These are phyloP conservation scores for Chymomyza procnemis DNA, from an alignment of 2,888 invertebrate species.

Conservation along the genomic window DNA sequence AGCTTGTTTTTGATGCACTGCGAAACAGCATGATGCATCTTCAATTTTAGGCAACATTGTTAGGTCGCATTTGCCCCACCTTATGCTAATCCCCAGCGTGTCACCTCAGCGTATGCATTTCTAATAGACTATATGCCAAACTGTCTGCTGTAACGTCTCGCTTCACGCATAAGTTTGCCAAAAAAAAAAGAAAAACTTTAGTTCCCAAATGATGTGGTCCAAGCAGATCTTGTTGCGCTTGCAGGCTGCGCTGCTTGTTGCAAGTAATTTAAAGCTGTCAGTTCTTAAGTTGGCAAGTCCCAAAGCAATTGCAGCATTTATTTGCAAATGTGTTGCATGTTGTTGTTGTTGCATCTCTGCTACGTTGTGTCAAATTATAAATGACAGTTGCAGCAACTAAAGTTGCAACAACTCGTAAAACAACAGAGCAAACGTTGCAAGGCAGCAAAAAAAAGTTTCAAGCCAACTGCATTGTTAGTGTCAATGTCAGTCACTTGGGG, in stretches of 20 bases:
- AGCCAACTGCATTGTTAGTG: constrained; percentile 49
- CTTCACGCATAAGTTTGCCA: not conserved
- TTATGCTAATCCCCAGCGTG: too few relatives aligned
- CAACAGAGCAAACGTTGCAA: constrained; percentile 31
- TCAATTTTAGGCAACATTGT: too few relatives aligned
- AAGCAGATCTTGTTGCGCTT: constrained; percentile 6
- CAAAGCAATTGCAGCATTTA: not conserved
- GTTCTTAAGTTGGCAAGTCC: not conserved
- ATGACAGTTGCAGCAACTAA: constrained; percentile 36
- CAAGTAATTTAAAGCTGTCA: not conserved
- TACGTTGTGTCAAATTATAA: constrained; percentile 33
- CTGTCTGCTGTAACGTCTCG: too few relatives aligned
- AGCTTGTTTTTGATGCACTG: too few relatives aligned
- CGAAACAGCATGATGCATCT: too few relatives aligned
- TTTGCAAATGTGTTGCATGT: not conserved
- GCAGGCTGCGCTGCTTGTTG: constrained; percentile 1
- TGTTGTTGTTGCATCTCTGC: not conserved
- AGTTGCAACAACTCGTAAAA: constrained; percentile 32
- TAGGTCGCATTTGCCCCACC: too few relatives aligned
- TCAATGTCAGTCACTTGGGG: constrained; percentile 53
- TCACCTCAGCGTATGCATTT: too few relatives aligned
- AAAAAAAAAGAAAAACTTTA: not conserved
- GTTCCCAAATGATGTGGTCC: not conserved
- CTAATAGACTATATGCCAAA: too few relatives aligned
- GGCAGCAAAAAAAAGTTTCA: not conserved